A percentile compares a stretch with the other conserved stretches of the same genome.
phyloP scores from a whole-genome alignment of 1,140 invertebrate species.

The Bombus sylvicola region DNA sequence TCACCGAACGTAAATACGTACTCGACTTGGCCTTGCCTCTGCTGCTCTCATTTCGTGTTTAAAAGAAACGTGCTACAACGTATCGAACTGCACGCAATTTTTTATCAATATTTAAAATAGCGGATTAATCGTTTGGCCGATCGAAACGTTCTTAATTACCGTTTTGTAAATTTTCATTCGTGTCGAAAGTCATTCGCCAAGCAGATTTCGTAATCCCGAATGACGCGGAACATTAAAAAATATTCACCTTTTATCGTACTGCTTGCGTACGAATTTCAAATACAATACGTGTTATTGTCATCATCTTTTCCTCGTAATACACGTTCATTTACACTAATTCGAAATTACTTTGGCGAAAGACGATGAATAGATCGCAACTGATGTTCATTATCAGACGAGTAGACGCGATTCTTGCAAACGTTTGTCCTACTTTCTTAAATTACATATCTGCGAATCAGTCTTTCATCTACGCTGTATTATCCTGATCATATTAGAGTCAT shows the following conservation, averaged over 20 bases:
- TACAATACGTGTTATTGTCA: no score
- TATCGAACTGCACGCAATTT: no score
- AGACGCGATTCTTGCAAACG: neutral
- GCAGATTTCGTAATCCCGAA: no score
- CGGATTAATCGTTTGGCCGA: neutral
- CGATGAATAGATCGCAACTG: no score
- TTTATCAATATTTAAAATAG: no score
- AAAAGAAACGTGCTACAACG: conserved; percentile 5
- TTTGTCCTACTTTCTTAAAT: neutral
- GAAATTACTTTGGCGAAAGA: neutral
- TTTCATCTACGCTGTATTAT: no score
- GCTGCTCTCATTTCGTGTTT: conserved; percentile 26
- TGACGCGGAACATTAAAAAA: no score
- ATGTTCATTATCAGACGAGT: neutral
- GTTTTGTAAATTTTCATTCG: neutral
- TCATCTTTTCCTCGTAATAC: no score
- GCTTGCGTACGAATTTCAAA: neutral
- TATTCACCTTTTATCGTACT: neutral
- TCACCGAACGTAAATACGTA: conserved; percentile 58
- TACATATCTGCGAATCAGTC: neutral
- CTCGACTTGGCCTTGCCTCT: conserved; percentile 32
- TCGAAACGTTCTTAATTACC: neutral
- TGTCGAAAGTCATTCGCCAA: neutral
- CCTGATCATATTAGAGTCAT: neutral
- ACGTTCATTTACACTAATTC: neutral